Evolutionary conservation across 2,113 vertebrate species (phyloP).

Genomic region (Sterrhoptilus dennistouni): DNA sequence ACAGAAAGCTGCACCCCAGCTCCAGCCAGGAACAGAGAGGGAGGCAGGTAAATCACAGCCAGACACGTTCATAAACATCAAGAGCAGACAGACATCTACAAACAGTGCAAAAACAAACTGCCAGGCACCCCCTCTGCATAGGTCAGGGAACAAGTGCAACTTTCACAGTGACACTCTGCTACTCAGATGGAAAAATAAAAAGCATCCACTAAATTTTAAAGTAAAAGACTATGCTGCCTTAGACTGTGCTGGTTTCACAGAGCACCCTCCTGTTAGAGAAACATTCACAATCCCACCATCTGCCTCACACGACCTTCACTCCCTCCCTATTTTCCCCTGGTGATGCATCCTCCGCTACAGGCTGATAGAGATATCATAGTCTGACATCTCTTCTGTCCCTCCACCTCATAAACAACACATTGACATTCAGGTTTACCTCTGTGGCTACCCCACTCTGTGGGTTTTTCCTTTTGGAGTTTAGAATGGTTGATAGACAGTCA

Average conservation of each 20-base stretch:
- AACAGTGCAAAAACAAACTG: neutral
- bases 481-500: neutral
- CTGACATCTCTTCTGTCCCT: neutral
- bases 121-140: neutral
- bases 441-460: neutral
- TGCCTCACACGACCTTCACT: neutral
- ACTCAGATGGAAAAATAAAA: neutral
- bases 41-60: neutral
- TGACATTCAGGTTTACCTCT: neutral
- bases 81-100: neutral
- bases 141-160: neutral
- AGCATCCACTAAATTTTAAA: neutral
- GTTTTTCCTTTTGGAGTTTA: too few species aligned
- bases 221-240: neutral
- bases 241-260: neutral
- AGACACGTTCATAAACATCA: fast-evolving
- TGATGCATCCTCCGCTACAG: neutral
- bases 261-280: neutral
- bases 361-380: neutral
- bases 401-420: neutral
- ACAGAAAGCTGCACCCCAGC: neutral
- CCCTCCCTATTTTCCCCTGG: neutral
- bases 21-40: neutral
- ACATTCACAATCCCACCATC: neutral
- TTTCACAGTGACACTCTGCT: neutral